Base-by-base conservation (phyloP, 2,888 invertebrate genomes). In the Oscheius onirici region DNA sequence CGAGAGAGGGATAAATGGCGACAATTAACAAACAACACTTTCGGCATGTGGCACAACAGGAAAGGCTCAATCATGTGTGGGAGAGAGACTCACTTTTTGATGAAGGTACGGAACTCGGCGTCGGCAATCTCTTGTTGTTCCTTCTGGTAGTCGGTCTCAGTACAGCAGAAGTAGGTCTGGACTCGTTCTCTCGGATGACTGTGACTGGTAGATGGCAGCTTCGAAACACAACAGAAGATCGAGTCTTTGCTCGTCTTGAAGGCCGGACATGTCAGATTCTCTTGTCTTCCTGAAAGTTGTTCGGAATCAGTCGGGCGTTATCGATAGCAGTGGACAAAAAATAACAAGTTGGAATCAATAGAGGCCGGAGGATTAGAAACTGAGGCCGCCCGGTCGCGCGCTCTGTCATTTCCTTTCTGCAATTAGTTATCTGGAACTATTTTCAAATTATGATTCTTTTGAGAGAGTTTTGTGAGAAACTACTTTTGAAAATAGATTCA, bases 231-330 rank as follows among this genome's bases (percentile, higher is more conserved):
- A 49, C 79, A 79, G 43, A 72, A 71, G 3, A 69, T 57, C 46
- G 69, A 73, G n/a, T 71, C 68, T 34, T 77, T 76, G 60, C 74
- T 68, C 3, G 77, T 76, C 68, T 79, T 79, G 76, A 79, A 79
- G 55, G 74, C 79, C 11, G 79, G 79, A 67, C 79, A 79, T 46
- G 79, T 77, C 46, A 75, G 75, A 58, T 79, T 79, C 40, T 28
- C 34, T 20, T 58, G 34, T n/a, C 34, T n/a, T 17, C 58, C 58
- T 58, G 41, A n/a, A 58, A 58, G n/a, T 46, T 17, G 3, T 46
- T 46, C 46, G 13, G 5, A 46, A 3, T 20, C 46, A 15, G 20
- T 20, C 46, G 24, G 51, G 51, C 20, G 17, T 51, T 24, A 51
- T 51, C 24, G 24, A 51, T 51, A 51, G 51, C 51, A 24, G 28